phyloP scores from a whole-genome alignment of 2,888 invertebrate genomes.

The Ypsolopha sequella region DNA sequence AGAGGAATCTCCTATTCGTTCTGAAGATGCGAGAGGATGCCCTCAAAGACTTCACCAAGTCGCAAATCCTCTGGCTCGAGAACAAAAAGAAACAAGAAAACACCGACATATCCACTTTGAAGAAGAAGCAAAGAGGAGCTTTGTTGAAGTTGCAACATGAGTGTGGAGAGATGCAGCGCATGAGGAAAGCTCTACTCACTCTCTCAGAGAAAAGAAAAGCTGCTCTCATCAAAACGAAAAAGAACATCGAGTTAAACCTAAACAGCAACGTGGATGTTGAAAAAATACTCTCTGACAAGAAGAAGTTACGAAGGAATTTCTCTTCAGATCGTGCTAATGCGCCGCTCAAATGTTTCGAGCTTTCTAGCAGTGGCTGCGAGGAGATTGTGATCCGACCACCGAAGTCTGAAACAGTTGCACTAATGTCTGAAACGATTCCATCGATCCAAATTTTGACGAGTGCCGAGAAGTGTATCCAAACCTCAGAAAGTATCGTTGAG shows the following conservation, averaged over 20 bases:
- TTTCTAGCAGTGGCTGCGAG: constrained; percentile 51
- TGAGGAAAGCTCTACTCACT: constrained; percentile 53
- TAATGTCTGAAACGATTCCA: no score
- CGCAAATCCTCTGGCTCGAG: constrained; percentile 60
- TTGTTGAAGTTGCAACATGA: constrained; percentile 75
- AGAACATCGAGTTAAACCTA: constrained; percentile 50
- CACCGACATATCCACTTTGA: constrained; percentile 63
- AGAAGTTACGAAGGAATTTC: constrained; percentile 31
- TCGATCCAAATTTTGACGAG: constrained; percentile 10
- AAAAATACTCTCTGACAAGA: constrained; percentile 45
- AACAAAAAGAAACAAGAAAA: constrained; percentile 59
- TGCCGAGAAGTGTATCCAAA: constrained; percentile 51
- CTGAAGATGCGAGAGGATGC: constrained; percentile 63
- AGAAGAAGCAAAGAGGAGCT: constrained; percentile 76
- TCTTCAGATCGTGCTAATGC: constrained; percentile 31
- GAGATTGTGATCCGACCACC: constrained; percentile 32
- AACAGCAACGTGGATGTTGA: constrained; percentile 46
- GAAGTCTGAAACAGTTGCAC: background rate
- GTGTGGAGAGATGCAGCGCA: constrained; percentile 76
- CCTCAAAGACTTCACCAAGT: constrained; percentile 59
- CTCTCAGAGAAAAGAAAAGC: constrained; percentile 54
- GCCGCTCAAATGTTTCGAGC: constrained; percentile 56
- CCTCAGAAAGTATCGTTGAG: constrained; percentile 29
- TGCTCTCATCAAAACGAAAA: constrained; percentile 57
- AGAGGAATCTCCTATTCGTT: constrained; percentile 55